phyloP scores from a whole-genome alignment of 2,113 vertebrate species.

The Rana temporaria region DNA sequence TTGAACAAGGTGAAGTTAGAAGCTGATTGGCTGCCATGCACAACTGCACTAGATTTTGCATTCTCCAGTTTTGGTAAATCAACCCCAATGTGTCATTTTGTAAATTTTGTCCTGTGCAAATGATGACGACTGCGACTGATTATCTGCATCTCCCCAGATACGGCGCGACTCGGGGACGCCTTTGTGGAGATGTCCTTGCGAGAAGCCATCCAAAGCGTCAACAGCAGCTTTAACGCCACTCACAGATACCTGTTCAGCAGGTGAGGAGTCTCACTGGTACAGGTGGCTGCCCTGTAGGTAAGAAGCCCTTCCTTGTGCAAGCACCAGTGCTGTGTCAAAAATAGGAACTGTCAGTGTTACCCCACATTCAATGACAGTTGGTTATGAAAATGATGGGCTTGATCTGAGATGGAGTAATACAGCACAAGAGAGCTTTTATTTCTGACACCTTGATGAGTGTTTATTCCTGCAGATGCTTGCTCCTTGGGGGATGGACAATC shows the following conservation, averaged over 20 bases:
- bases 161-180: conserved; percentile 63
- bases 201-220: conserved; percentile 74
- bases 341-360: too few species aligned
- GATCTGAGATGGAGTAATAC: too few species aligned
- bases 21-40: too few species aligned
- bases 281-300: not conserved
- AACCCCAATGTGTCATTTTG: not conserved
- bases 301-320: not conserved
- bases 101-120: not conserved
- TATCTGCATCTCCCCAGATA: conserved; percentile 36
- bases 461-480: too few species aligned
- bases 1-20: too few species aligned
- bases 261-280: conserved; percentile 53
- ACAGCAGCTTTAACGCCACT: conserved; percentile 73
- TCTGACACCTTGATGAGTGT: too few species aligned
- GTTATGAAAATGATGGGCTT: too few species aligned
- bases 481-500: too few species aligned
- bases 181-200: conserved; percentile 71
- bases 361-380: too few species aligned
- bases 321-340: too few species aligned
- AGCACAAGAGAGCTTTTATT: too few species aligned
- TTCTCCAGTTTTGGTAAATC: not conserved
- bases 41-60: too few species aligned
- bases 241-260: conserved; percentile 72
- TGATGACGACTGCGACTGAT: not conserved